Evolutionary conservation across 2,888 invertebrate genomes (phyloP).

Genomic region (Eupsilia transversa): DNA sequence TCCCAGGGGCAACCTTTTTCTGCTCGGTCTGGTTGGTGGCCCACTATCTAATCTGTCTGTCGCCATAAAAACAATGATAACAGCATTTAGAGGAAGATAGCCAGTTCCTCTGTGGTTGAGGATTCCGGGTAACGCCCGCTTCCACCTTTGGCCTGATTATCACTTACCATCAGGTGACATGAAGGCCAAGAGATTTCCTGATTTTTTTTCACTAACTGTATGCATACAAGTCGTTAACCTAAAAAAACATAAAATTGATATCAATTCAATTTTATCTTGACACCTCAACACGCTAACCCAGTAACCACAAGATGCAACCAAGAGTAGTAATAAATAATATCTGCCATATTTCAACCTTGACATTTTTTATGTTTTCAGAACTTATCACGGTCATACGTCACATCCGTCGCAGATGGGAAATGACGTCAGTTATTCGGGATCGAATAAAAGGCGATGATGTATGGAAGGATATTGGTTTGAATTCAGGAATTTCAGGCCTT

Average conservation of each 20-base stretch:
- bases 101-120: no score
- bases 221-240: neutral
- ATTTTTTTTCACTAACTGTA: neutral
- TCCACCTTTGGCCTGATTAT: no score
- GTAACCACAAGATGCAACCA: neutral
- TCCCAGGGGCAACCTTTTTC: no score
- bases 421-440: constrained; percentile 50
- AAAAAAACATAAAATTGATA: neutral
- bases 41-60: no score
- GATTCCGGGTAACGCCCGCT: no score
- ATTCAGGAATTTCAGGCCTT: constrained; percentile 30
- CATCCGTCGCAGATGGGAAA: constrained; percentile 42
- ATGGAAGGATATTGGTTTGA: constrained; percentile 40
- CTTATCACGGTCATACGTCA: constrained; percentile 51
- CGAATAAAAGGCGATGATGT: constrained; percentile 53
- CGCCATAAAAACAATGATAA: no score
- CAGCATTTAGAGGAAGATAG: no score
- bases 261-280: constrained; percentile 1
- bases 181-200: no score
- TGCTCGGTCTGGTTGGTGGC: no score
- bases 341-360: constrained; percentile 19
- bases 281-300: no score
- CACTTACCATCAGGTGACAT: no score
- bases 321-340: constrained; percentile 43
- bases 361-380: constrained; percentile 51